phyloP scores from a whole-genome alignment of 1,140 invertebrate species.

The Lithobius niger region DNA sequence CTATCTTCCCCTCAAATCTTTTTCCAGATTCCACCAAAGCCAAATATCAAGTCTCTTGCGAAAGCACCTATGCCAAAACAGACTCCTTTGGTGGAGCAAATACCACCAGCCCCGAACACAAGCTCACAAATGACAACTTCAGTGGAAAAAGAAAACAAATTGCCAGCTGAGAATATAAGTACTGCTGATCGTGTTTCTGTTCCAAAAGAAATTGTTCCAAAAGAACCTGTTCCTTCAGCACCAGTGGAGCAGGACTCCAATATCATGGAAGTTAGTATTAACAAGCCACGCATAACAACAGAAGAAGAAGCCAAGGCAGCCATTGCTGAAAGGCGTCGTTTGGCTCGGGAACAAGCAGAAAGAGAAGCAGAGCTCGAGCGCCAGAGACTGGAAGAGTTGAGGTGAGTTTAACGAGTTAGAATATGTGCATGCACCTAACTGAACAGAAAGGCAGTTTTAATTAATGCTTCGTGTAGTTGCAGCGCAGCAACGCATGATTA shows the following conservation, averaged over 20 bases:
- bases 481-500: too few relatives aligned
- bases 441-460: too few relatives aligned
- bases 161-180: neutral
- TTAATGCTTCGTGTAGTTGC: too few relatives aligned
- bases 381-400: slow-evolving; percentile 42
- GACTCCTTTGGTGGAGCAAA: neutral
- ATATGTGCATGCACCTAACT: too few relatives aligned
- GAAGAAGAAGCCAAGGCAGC: slow-evolving; percentile 82
- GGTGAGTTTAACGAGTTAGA: too few relatives aligned
- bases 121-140: neutral
- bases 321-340: slow-evolving; percentile 62
- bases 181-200: neutral
- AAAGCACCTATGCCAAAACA: slow-evolving; percentile 3
- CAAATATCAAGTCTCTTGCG: neutral
- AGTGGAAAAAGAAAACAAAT: neutral
- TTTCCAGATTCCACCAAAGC: slow-evolving; percentile 1
- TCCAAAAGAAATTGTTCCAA: too few relatives aligned
- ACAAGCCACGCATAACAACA: slow-evolving; percentile 58
- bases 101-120: neutral
- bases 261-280: slow-evolving; percentile 18
- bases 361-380: slow-evolving; percentile 66
- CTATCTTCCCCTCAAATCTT: too few relatives aligned
- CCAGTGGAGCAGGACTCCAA: slow-evolving; percentile 9
- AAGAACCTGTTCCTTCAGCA: neutral
- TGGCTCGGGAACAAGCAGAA: slow-evolving; percentile 73